phyloP scores from a whole-genome alignment of 2,797 vertebrate species.

The Orientallactaga sibirica region DNA sequence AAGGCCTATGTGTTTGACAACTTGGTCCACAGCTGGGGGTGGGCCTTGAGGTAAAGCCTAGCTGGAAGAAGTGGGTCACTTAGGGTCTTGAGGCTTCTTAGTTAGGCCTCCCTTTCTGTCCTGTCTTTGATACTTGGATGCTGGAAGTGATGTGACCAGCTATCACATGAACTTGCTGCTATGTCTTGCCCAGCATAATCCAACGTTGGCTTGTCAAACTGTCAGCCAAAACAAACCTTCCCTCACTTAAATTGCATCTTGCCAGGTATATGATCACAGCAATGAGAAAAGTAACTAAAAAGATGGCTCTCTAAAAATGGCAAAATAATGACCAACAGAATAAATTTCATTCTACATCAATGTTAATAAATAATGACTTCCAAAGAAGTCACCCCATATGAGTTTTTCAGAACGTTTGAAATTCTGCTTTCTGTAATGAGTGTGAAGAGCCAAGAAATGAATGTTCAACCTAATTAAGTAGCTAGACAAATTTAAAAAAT shows the following conservation, averaged over 20 bases:
- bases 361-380: background rate
- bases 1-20: background rate
- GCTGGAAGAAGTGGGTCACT: background rate
- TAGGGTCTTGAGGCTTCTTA: background rate
- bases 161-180: background rate
- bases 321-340: background rate
- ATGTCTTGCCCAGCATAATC: too few species aligned
- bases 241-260: background rate
- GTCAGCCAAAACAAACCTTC: background rate
- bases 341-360: background rate
- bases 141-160: too few species aligned
- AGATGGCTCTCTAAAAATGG: background rate
- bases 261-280: background rate
- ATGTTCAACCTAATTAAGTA: background rate
- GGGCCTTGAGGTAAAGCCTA: background rate
- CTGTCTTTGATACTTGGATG: background rate
- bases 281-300: background rate
- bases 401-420: background rate
- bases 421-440: background rate
- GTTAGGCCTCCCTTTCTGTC: too few species aligned
- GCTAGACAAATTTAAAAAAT: background rate
- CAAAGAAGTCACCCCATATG: background rate
- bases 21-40: too few species aligned
- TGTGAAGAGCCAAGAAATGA: background rate
- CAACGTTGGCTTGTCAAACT: background rate